Base-by-base conservation (phyloP, 2,113 vertebrate genomes). In the Corythornis madagascariensis region DNA sequence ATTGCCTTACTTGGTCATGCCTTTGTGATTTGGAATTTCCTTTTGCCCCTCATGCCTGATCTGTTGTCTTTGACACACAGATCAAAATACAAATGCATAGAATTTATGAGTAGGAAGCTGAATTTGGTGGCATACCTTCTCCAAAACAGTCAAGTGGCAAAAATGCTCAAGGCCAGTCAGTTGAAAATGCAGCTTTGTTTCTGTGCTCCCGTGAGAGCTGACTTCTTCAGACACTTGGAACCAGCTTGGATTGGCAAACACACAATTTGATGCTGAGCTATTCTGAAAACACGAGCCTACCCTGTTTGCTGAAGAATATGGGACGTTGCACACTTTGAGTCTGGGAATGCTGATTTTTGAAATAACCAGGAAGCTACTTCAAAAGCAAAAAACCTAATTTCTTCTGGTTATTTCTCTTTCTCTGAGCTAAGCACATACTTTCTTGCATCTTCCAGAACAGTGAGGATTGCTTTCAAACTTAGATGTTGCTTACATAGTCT, bases 401-500 rank as follows among this genome's bases (percentile, higher is more conserved):
- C 57, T 57, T 56, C 78, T 70, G 7, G 63, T 80, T 79, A 31
- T 16, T 85, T 87, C 25, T 61, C 28, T 87, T 55, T 82, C 52
- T 69, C 83, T 84, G 56, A 85, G 31, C 47, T 63, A 33, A 85
- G 31, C 9, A 15, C 11, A 13, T 50, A 10, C 28, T 77, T 92
- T 83, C 53, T 35, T 13, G 5, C n/a, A 28, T 72, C 83, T 88
- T 48, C 35, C 45, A 55, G 53, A 81, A 35, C 11, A 72, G 7
- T 31, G 45, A 45, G 29, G 65, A 22, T 82, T 78, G 70, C 35
- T 90, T 12, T 90, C 55, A 64, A 66, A 77, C 56, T 94, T 65
- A 76, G 64, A 92, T 82, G 45, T 69, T 91, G 78, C 82, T 91
- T 89, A 22, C 31, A 26, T 56, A 83, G 65, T 71, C 80, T 86